phyloP scores from a whole-genome alignment of 2,113 vertebrate genomes.

The Nettapus auritus region DNA sequence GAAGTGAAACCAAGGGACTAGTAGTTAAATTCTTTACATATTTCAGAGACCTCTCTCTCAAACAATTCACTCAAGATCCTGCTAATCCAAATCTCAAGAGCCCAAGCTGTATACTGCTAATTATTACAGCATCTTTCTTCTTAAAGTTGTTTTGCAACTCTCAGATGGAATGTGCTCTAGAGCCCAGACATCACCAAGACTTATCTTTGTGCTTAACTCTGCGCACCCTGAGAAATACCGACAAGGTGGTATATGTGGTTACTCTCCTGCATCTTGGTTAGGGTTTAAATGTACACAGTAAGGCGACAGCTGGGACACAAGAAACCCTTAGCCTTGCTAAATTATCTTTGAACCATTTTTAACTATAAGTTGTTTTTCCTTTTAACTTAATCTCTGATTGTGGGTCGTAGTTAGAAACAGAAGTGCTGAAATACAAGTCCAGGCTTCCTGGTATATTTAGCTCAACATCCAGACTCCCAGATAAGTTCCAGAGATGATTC shows the following conservation, averaged over 20 bases:
- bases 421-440: slow-evolving; percentile 61
- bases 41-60: neutral
- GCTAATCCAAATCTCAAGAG: neutral
- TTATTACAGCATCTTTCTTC: neutral
- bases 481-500: slow-evolving; percentile 45
- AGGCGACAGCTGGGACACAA: neutral
- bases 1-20: neutral
- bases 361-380: slow-evolving; percentile 26
- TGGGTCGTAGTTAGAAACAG: slow-evolving; percentile 9
- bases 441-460: slow-evolving; percentile 38
- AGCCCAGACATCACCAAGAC: neutral
- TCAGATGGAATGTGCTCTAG: neutral
- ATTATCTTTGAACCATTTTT: slow-evolving; percentile 1
- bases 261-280: neutral
- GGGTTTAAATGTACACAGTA: neutral
- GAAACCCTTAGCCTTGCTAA: slow-evolving; percentile 13
- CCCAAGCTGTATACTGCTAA: neutral
- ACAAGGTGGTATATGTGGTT: neutral
- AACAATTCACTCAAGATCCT: neutral
- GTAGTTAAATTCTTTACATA: slow-evolving; percentile 39
- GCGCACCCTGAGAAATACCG: neutral
- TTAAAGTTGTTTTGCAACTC: neutral
- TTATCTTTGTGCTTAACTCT: neutral
- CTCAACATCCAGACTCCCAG: neutral
- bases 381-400: slow-evolving; percentile 32